Evolutionary conservation across 64 coral and sea anemone genomes (phyloP).

Genomic region (Acropora tenuis): DNA sequence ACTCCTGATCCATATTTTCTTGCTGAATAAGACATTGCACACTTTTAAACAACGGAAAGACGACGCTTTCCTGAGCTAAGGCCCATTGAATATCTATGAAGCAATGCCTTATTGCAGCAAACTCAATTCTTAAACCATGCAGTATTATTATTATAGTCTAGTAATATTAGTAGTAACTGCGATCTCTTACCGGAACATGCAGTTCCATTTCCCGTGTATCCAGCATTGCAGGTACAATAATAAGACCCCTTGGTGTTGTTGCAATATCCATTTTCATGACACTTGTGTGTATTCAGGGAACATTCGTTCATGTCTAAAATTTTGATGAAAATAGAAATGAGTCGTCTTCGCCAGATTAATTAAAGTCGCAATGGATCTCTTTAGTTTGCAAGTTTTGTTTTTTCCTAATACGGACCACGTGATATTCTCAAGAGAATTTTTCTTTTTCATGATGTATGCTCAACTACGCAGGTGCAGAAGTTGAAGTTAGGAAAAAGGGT

Average conservation of each 20-base stretch:
- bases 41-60: conserved; percentile 12
- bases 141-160: background rate
- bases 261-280: conserved; percentile 37
- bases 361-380: too few relatives aligned
- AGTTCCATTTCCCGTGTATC: conserved; percentile 67
- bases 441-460: too few relatives aligned
- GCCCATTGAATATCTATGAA: background rate
- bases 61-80: conserved; percentile 6
- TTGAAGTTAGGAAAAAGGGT: too few relatives aligned
- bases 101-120: conserved; percentile 62
- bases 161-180: background rate
- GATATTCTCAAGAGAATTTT: too few relatives aligned
- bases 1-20: conserved; percentile 86
- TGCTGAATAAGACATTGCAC: conserved; percentile 62
- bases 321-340: background rate
- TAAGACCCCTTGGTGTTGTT: conserved; percentile 71
- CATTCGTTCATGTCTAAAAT: conserved; percentile 73
- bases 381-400: too few relatives aligned
- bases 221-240: conserved; percentile 56
- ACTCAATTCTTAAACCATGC: conserved; percentile 35
- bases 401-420: too few relatives aligned
- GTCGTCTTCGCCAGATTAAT: too few relatives aligned
- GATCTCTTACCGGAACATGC: conserved; percentile 53
- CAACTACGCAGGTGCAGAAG: too few relatives aligned
- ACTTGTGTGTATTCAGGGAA: conserved; percentile 20